Conservation (phyloP, 2,888 invertebrate genomes). For the Orthonevra nobilis region DNA sequence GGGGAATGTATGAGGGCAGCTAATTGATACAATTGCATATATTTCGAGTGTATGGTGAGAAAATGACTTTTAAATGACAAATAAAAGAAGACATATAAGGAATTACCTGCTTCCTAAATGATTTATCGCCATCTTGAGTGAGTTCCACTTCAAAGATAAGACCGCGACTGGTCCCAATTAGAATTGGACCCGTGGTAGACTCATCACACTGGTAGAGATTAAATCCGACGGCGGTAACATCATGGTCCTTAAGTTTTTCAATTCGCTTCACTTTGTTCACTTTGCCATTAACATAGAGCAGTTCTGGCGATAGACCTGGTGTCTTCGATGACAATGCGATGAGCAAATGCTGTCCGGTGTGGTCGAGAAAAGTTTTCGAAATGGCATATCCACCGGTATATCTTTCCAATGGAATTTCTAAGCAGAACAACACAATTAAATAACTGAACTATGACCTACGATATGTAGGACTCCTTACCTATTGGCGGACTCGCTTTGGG, state of each 20-base stretch:
- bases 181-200: conserved; percentile 88
- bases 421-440: background rate
- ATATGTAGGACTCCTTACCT: conserved; percentile 85
- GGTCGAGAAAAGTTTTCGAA: conserved; percentile 84
- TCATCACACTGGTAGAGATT: conserved; percentile 87
- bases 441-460: background rate
- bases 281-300: conserved; percentile 90
- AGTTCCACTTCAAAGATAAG: conserved; percentile 95
- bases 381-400: conserved; percentile 77
- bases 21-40: conserved; percentile 75
- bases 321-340: conserved; percentile 84
- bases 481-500: conserved; percentile 88
- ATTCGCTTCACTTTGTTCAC: conserved; percentile 86
- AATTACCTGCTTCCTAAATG: conserved; percentile 92
- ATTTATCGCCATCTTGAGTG: conserved; percentile 89
- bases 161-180: conserved; percentile 94
- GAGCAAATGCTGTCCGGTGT: conserved; percentile 91
- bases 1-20: conserved; percentile 88
- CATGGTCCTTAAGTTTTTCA: conserved; percentile 82
- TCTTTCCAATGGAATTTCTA: conserved; percentile 78
- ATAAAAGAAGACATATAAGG: conserved; percentile 17
- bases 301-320: conserved; percentile 83
- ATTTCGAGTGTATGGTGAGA: conserved; percentile 45
- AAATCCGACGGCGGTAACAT: conserved; percentile 95
- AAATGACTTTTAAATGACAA: conserved; percentile 45